Conservation (phyloP, 2,888 invertebrate species). For the Netelia fuscicornis region DNA sequence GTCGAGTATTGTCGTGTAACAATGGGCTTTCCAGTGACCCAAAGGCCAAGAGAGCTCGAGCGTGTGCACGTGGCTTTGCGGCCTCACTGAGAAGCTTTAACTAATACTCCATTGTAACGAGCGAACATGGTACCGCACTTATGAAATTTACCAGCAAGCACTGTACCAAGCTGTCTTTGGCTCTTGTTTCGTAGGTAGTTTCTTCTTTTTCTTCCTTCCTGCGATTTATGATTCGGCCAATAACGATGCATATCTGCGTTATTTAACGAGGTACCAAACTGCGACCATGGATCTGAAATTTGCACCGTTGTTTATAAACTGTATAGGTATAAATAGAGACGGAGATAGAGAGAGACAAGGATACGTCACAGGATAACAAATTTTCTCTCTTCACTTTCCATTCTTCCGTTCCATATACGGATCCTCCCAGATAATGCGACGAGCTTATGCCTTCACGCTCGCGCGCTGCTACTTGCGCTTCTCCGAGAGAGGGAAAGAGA, state of each 20-base stretch:
- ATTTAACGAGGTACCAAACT: slow-evolving; percentile 26
- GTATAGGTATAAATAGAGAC: neutral
- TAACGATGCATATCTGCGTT: slow-evolving; percentile 40
- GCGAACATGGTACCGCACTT: slow-evolving; percentile 11
- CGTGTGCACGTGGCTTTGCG: slow-evolving; percentile 13
- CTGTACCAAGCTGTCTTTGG: neutral
- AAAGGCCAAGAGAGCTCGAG: slow-evolving; percentile 22
- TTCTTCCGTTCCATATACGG: slow-evolving; percentile 67
- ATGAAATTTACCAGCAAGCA: neutral
- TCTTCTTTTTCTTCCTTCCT: slow-evolving; percentile 15
- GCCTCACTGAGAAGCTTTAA: slow-evolving; percentile 16
- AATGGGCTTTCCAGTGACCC: slow-evolving; percentile 43
- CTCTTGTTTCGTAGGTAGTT: neutral
- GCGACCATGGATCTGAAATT: neutral
- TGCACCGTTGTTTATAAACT: neutral
- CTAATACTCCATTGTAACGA: slow-evolving; percentile 30
- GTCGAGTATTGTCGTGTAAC: slow-evolving; percentile 22
- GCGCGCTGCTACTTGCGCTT: slow-evolving; percentile 23
- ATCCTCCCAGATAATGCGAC: slow-evolving; percentile 57
- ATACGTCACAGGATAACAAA: slow-evolving; percentile 30
- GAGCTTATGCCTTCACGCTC: slow-evolving; percentile 31
- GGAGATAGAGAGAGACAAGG: neutral
- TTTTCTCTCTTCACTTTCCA: slow-evolving; percentile 70
- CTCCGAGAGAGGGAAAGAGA: slow-evolving; percentile 5
- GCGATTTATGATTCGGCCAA: slow-evolving; percentile 50